A percentile compares a stretch with the other conserved stretches of the same genome.
Evolutionary conservation across 2,888 invertebrate species (phyloP).

Genomic region (Idaea dimidiata): DNA sequence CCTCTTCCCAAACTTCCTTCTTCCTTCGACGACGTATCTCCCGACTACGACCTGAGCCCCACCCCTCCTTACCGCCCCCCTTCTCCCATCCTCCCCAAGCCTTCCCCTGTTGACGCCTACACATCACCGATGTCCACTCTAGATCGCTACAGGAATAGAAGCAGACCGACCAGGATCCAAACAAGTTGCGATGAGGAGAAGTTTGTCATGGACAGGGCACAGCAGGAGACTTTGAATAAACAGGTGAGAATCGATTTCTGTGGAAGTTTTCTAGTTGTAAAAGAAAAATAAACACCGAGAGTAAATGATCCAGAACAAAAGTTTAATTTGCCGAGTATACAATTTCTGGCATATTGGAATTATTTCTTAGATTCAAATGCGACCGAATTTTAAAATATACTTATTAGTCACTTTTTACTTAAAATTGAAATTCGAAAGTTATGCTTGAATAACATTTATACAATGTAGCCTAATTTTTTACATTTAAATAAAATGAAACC

Average conservation of each 20-base stretch:
- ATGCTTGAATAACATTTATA: too few relatives aligned
- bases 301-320: too few relatives aligned
- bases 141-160: constrained; percentile 70
- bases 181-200: constrained; percentile 82
- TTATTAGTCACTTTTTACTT: too few relatives aligned
- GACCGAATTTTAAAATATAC: too few relatives aligned
- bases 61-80: constrained; percentile 58
- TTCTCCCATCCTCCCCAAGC: constrained; percentile 60
- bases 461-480: too few relatives aligned
- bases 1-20: constrained; percentile 83
- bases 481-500: too few relatives aligned
- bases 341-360: too few relatives aligned
- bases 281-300: background rate
- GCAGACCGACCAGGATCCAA: constrained; percentile 63
- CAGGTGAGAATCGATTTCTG: constrained; percentile 47
- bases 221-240: constrained; percentile 78
- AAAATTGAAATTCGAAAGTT: too few relatives aligned
- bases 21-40: constrained; percentile 69
- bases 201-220: constrained; percentile 85
- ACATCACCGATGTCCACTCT: constrained; percentile 71
- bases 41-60: constrained; percentile 56
- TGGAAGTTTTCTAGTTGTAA: background rate
- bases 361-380: too few relatives aligned
- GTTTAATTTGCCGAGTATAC: too few relatives aligned
- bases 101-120: constrained; percentile 44